Percentiles rank a stretch among this genome's conserved stretches.
These are phyloP conservation scores for Drosophila sturtevanti DNA, from an alignment of 1,140 invertebrate species.

Conservation along the genomic window DNA sequence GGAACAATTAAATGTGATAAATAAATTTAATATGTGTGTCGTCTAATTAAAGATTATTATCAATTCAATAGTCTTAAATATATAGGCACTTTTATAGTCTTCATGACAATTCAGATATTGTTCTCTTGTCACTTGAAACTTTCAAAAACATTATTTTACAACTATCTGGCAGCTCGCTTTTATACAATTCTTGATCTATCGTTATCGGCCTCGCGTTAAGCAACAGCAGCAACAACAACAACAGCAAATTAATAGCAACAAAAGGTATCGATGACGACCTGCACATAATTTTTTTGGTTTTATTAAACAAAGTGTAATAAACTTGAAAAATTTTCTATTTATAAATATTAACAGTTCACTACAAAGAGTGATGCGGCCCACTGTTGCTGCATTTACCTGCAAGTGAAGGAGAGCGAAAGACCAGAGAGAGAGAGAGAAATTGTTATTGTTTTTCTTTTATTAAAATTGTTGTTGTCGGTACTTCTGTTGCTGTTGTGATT, in stretches of 20 bases:
- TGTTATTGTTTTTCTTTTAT: neutral
- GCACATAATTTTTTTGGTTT: conserved; percentile 6
- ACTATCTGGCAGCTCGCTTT: neutral
- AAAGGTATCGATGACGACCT: conserved; percentile 69
- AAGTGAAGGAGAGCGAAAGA: conserved; percentile 36
- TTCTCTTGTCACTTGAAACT: too few species aligned
- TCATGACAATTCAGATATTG: too few species aligned
- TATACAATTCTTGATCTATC: neutral
- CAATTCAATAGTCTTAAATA: too few species aligned
- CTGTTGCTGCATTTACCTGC: conserved; percentile 9
- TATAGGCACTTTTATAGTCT: too few species aligned
- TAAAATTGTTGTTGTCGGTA: neutral
- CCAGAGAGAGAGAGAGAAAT: neutral
- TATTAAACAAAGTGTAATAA: conserved; percentile 1
- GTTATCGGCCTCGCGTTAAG: conserved; percentile 12
- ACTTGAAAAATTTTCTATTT: neutral
- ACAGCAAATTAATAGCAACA: conserved; percentile 22
- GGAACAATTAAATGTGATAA: too few species aligned
- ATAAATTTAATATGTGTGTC: too few species aligned
- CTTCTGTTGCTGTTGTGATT: conserved; percentile 10
- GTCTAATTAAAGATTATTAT: too few species aligned
- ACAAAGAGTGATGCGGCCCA: conserved; percentile 25
- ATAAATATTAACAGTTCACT: neutral
- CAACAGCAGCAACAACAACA: conserved; percentile 25
- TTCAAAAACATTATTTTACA: neutral